phyloP scores from a whole-genome alignment of 2,113 vertebrate genomes.

The Choloepus hoffmanni region DNA sequence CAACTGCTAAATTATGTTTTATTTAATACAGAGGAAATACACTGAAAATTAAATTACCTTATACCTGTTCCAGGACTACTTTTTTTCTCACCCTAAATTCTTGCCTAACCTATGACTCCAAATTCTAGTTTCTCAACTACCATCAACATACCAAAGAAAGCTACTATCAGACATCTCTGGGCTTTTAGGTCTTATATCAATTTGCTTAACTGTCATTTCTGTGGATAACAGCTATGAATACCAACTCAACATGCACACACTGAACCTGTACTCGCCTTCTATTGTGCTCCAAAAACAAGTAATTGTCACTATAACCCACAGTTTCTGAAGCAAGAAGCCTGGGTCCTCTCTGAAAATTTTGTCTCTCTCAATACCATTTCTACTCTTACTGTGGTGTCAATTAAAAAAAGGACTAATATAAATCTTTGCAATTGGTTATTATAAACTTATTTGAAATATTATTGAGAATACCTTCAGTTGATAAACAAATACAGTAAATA shows the following conservation, averaged over 20 bases:
- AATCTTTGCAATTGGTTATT: not conserved
- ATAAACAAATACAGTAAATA: not conserved
- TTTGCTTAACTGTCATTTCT: not conserved
- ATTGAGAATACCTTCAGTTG: not conserved
- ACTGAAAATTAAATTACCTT: not conserved
- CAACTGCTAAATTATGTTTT: not conserved
- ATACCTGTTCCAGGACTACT: accelerated
- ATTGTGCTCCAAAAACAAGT: not conserved
- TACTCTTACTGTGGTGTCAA: not conserved
- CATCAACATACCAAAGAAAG: not conserved
- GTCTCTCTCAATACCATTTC: too few species aligned
- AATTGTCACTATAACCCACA: not conserved
- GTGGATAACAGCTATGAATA: not conserved
- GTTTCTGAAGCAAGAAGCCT: not conserved
- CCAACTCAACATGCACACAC: not conserved
- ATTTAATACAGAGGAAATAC: too few species aligned
- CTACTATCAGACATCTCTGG: not conserved
- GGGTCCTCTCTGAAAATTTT: accelerated
- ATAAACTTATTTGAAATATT: not conserved
- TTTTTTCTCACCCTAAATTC: not conserved
- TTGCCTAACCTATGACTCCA: not conserved
- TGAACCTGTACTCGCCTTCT: not conserved
- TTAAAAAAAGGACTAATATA: not conserved
- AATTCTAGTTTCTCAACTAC: not conserved
- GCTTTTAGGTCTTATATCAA: not conserved